A percentile compares a stretch with the other conserved stretches of the same genome.
Evolutionary conservation across 2,797 vertebrate species (phyloP).

Genomic region (Coluber constrictor): DNA sequence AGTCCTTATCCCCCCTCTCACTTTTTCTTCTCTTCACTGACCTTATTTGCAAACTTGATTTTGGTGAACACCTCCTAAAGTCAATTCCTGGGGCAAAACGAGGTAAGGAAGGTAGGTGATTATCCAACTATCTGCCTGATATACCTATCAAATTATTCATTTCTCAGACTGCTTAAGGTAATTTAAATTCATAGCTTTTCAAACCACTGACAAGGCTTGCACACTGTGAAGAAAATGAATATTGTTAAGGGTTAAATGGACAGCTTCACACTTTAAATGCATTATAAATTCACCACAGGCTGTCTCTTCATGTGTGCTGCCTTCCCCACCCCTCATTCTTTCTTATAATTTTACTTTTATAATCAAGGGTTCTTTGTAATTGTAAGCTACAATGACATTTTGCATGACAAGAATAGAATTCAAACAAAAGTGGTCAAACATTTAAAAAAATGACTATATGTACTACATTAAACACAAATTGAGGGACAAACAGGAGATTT

Average conservation of each 20-base stretch:
- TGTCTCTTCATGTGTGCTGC: slow-evolving; percentile 28
- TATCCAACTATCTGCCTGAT: slow-evolving; percentile 58
- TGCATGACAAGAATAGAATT: slow-evolving; percentile 51
- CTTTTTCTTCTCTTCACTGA: neutral
- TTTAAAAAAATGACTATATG: neutral
- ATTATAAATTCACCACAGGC: slow-evolving; percentile 59
- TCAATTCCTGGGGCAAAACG: slow-evolving; percentile 41
- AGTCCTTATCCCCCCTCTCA: neutral
- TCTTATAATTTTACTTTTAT: slow-evolving; percentile 62
- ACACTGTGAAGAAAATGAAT: slow-evolving; percentile 62
- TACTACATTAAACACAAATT: neutral
- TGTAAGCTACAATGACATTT: slow-evolving; percentile 48
- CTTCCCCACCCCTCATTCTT: slow-evolving; percentile 38
- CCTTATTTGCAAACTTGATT: slow-evolving; percentile 44
- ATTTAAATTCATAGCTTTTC: slow-evolving; percentile 69
- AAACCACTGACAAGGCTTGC: slow-evolving; percentile 59
- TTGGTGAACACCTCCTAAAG: slow-evolving; percentile 48
- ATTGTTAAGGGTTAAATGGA: slow-evolving; percentile 63
- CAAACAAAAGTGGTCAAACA: slow-evolving; percentile 44
- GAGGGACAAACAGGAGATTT: neutral
- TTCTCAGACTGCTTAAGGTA: slow-evolving; percentile 61
- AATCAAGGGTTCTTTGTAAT: slow-evolving; percentile 56
- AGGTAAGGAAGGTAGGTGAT: neutral
- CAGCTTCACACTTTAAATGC: slow-evolving; percentile 55
- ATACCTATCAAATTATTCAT: slow-evolving; percentile 65